Conservation (phyloP, 2,888 invertebrate genomes). For the Andrena fulva region DNA sequence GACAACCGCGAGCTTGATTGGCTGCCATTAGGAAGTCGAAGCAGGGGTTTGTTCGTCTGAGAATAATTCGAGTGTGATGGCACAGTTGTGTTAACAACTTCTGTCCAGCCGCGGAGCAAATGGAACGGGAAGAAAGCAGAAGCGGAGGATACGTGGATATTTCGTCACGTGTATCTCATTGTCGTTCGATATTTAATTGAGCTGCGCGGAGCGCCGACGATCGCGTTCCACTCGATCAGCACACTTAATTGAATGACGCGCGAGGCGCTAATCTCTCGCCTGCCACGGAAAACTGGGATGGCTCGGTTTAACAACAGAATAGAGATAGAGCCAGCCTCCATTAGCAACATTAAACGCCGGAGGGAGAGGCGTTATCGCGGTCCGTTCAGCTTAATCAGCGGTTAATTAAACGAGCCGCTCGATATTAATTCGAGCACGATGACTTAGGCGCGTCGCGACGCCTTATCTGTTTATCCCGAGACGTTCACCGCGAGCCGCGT, state of each 20-base stretch:
- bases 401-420: slow-evolving; percentile 50
- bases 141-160: no score
- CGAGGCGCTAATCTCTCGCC: neutral
- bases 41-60: no score
- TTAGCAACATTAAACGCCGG: neutral
- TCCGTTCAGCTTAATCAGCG: slow-evolving; percentile 36
- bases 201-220: no score
- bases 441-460: slow-evolving; percentile 38
- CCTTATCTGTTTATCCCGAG: slow-evolving; percentile 31
- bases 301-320: slow-evolving; percentile 16
- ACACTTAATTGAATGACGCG: slow-evolving; percentile 32
- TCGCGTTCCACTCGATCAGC: slow-evolving; percentile 3
- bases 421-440: slow-evolving; percentile 37
- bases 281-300: slow-evolving; percentile 2
- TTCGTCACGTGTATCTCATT: no score
- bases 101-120: no score
- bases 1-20: neutral
- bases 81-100: no score
- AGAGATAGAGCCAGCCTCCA: neutral
- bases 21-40: neutral
- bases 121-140: no score
- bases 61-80: no score
- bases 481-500: neutral
- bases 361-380: slow-evolving; percentile 12
- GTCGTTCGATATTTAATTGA: no score